These are phyloP conservation scores for Eristalis intricaria DNA, from an alignment of 2,888 invertebrate genomes.

Conservation along the genomic window DNA sequence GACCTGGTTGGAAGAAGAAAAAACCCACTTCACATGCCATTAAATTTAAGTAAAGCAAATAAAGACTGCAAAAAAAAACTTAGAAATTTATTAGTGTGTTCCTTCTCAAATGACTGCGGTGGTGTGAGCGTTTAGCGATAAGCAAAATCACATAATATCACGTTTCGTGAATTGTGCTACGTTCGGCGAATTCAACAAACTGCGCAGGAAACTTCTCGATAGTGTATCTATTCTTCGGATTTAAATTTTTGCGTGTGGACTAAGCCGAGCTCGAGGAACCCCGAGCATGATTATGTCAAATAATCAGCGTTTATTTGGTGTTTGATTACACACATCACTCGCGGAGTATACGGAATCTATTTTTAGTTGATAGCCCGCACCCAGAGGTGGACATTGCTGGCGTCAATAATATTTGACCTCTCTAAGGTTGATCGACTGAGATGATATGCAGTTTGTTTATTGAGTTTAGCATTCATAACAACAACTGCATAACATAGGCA, in stretches of 20 bases:
- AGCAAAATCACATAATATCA: constrained; percentile 59
- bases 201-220: constrained; percentile 43
- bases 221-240: background rate
- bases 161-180: constrained; percentile 43
- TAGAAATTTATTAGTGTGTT: background rate
- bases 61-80: background rate
- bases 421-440: constrained; percentile 29
- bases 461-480: constrained; percentile 8
- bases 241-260: background rate
- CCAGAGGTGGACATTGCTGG: constrained; percentile 37
- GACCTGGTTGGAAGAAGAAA: background rate
- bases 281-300: too few relatives aligned
- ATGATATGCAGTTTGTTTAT: constrained; percentile 44
- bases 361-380: constrained; percentile 35
- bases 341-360: constrained; percentile 26
- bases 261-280: too few relatives aligned
- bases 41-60: background rate
- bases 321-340: constrained; percentile 34
- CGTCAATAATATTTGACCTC: constrained; percentile 63
- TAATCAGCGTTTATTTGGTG: constrained; percentile 33
- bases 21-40: background rate
- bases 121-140: constrained; percentile 47
- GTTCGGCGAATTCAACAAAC: constrained; percentile 23
- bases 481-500: constrained; percentile 28
- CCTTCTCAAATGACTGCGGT: background rate